Evolutionary conservation across 2,113 vertebrate genomes (phyloP).

Genomic region (Erpornis zantholeuca): DNA sequence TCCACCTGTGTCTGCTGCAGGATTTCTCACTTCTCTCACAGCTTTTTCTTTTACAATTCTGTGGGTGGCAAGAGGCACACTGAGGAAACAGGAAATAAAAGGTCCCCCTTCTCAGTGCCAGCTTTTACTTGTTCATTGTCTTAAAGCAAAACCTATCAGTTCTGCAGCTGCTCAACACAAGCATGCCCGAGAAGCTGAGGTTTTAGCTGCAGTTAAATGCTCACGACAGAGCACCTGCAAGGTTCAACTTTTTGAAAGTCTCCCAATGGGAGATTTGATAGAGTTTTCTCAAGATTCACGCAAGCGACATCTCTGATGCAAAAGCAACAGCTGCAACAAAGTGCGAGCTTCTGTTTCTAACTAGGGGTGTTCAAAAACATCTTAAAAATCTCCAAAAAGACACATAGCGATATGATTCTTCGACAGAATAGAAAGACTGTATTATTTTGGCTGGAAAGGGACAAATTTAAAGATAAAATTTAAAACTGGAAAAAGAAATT

Average conservation of each 20-base stretch:
- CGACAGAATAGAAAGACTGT: background rate
- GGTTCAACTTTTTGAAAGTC: background rate
- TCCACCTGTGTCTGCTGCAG: background rate
- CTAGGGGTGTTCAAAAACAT: background rate
- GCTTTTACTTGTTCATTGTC: background rate
- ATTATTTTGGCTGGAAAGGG: background rate
- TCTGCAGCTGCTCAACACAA: background rate
- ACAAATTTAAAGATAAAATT: background rate
- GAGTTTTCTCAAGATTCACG: background rate
- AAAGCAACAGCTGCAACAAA: background rate
- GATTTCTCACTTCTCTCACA: background rate
- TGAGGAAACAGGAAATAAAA: background rate
- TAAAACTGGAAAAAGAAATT: background rate
- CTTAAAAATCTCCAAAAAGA: background rate
- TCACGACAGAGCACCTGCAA: background rate
- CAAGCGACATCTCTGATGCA: background rate
- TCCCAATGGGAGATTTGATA: background rate
- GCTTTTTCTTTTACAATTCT: background rate
- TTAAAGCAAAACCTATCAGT: background rate
- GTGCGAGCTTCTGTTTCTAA: background rate
- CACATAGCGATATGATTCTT: accelerated
- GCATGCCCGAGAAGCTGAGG: accelerated
- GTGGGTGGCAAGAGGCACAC: background rate
- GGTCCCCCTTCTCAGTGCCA: background rate
- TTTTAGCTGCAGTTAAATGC: background rate